A percentile compares a stretch with the other conserved stretches of the same genome.
Evolutionary conservation across 2,113 vertebrate species (phyloP).

Genomic region (Phocoena sinus): DNA sequence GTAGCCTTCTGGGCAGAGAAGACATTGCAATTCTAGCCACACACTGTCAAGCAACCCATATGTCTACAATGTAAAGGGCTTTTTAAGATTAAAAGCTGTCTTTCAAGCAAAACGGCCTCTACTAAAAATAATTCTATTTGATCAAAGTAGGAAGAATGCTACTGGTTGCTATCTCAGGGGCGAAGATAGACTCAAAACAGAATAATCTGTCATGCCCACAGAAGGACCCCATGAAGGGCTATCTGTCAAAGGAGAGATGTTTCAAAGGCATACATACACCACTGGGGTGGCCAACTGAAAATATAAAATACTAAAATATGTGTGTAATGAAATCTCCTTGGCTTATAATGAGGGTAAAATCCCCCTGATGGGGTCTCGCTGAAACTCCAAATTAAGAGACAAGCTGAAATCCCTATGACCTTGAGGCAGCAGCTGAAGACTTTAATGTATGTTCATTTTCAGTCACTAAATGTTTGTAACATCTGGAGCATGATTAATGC

Average conservation of each 20-base stretch:
- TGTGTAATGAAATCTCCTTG: background rate
- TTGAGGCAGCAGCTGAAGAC: slow-evolving; percentile 5
- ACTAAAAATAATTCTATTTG: slow-evolving; percentile 76
- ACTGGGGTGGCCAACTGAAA: background rate
- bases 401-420: background rate
- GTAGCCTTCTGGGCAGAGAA: slow-evolving; percentile 52
- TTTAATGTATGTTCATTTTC: background rate
- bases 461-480: slow-evolving; percentile 12
- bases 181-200: slow-evolving; percentile 36
- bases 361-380: background rate
- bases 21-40: slow-evolving; percentile 48
- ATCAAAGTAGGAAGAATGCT: slow-evolving; percentile 69
- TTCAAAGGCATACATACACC: background rate
- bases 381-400: background rate
- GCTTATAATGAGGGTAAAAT: background rate
- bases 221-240: background rate
- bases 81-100: slow-evolving; percentile 74
- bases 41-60: slow-evolving; percentile 62
- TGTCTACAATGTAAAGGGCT: slow-evolving; percentile 69
- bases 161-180: slow-evolving; percentile 63
- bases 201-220: background rate
- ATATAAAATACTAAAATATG: background rate
- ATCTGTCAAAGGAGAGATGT: background rate
- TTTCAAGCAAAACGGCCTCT: slow-evolving; percentile 73
- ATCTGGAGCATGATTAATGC: slow-evolving; percentile 31